Conservation (phyloP, 2,113 vertebrate genomes). For the Ursus arctos region DNA sequence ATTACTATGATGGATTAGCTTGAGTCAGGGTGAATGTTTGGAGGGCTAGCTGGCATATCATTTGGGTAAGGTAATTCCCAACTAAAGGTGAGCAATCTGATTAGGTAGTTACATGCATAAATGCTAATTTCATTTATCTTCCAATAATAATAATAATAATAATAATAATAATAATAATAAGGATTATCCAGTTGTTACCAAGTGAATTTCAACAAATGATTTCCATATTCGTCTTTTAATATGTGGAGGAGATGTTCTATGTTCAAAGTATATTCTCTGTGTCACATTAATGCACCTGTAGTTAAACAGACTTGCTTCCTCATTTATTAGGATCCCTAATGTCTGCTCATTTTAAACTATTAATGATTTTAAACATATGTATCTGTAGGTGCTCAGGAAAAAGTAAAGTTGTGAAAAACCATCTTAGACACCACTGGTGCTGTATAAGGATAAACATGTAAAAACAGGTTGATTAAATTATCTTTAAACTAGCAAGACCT, state of each 20-base stretch:
- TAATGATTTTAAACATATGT: conserved; percentile 13
- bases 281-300: not conserved
- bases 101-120: not conserved
- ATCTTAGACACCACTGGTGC: not conserved
- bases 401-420: not conserved
- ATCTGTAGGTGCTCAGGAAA: not conserved
- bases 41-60: not conserved
- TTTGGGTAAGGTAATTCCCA: not conserved
- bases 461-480: not conserved
- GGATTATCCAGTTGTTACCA: not conserved
- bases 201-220: conserved; percentile 34
- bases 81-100: not conserved
- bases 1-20: not conserved
- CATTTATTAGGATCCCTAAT: not conserved
- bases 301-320: not conserved
- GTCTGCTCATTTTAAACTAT: not conserved
- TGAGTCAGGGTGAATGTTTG: not conserved
- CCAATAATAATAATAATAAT: not conserved
- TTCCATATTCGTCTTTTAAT: conserved; percentile 38
- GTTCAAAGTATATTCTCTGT: not conserved
- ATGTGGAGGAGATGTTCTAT: not conserved
- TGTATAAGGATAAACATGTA: not conserved
- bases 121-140: not conserved
- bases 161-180: not conserved
- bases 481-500: conserved; percentile 7